A percentile compares a stretch with the other conserved stretches of the same genome.
phyloP scores from a whole-genome alignment of 2,888 invertebrate genomes.

The Thera obeliscata region DNA sequence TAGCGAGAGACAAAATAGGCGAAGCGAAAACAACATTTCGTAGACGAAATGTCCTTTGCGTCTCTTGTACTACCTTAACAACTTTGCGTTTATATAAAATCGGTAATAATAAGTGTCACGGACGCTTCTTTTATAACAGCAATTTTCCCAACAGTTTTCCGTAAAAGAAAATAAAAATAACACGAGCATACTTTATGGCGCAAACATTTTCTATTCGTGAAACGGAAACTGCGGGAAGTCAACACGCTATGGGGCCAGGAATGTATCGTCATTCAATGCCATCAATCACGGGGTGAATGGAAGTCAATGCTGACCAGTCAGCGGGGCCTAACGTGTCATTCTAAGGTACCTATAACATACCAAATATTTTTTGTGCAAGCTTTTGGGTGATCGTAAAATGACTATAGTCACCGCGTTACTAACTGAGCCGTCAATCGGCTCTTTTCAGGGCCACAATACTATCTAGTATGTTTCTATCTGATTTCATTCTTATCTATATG shows the following conservation, averaged over 20 bases:
- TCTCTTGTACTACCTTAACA: not conserved
- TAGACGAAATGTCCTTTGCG: no score
- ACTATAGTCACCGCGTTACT: no score
- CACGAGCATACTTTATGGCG: not conserved
- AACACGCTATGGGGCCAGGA: slow-evolving; percentile 28
- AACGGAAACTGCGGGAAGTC: slow-evolving; percentile 21
- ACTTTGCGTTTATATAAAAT: not conserved
- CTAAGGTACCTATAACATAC: slow-evolving; percentile 1
- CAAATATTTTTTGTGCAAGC: slow-evolving; percentile 3
- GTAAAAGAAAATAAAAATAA: not conserved
- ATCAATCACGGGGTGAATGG: slow-evolving; percentile 38
- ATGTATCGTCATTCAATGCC: slow-evolving; percentile 37
- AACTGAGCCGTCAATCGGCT: no score
- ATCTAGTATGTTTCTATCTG: no score
- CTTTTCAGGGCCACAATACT: no score
- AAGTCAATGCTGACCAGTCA: slow-evolving; percentile 40
- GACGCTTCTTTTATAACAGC: not conserved
- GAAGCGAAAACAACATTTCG: no score
- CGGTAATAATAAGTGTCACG: not conserved
- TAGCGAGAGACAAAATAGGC: no score
- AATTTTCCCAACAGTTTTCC: not conserved
- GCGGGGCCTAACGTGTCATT: slow-evolving; percentile 21
- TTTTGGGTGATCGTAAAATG: no score
- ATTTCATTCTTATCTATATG: no score
- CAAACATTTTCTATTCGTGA: slow-evolving; percentile 16